These are phyloP conservation scores for Apostichopus leukothele DNA, from an alignment of 53 echinoderm and acorn worm species.

Conservation along the genomic window DNA sequence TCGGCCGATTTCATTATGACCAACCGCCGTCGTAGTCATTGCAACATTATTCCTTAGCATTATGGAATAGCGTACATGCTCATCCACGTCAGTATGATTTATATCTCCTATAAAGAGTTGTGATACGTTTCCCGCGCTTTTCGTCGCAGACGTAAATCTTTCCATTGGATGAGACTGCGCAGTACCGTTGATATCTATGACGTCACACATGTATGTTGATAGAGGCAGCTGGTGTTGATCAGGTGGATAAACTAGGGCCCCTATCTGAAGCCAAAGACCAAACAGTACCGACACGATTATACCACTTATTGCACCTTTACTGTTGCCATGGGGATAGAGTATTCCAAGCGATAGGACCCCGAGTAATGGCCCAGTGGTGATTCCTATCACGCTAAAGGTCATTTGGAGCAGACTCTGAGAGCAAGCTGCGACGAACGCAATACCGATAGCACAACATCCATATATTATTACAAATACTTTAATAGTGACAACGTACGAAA, in stretches of 20 bases:
- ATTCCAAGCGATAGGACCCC: conserved; percentile 30
- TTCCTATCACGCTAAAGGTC: not conserved
- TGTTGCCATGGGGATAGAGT: conserved; percentile 18
- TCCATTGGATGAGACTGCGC: not conserved
- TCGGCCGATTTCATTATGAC: not conserved
- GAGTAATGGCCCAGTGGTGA: conserved; percentile 29
- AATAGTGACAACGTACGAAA: not conserved
- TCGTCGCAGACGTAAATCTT: not conserved
- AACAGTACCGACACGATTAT: conserved; percentile 23
- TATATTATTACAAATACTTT: conserved; percentile 19
- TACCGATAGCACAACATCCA: conserved; percentile 16
- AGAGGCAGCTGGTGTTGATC: not conserved
- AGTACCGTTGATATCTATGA: not conserved
- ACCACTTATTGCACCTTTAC: conserved; percentile 31
- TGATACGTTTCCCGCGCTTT: not conserved
- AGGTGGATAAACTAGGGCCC: conserved; percentile 21
- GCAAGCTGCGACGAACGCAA: conserved; percentile 1
- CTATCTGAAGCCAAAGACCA: conserved; percentile 17
- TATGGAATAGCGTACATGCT: not conserved
- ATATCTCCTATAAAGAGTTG: not conserved
- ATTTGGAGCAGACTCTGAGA: conserved; percentile 35
- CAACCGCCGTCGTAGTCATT: not conserved
- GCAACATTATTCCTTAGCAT: not conserved
- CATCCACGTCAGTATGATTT: not conserved
- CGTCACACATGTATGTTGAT: conserved; percentile 1